A percentile compares a stretch with the other conserved stretches of the same genome.
phyloP scores from a whole-genome alignment of 1,140 invertebrate species.

The Planococcus citri region DNA sequence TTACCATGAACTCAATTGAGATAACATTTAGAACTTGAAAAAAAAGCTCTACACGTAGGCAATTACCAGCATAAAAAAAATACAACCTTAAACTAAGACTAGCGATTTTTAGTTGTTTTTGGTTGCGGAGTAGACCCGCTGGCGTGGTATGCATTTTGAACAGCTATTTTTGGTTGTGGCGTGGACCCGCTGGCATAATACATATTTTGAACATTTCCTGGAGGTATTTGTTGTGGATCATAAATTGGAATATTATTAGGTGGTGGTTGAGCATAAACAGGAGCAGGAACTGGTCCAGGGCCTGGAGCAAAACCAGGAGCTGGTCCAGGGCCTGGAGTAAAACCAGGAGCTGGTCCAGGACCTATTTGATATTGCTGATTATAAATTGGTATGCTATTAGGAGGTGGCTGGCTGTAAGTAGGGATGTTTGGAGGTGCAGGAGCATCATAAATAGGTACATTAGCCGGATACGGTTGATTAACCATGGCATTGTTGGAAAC shows the following conservation, averaged over 20 bases:
- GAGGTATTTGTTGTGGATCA: background rate
- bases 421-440: background rate
- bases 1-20: too few relatives aligned
- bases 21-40: too few relatives aligned
- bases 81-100: background rate
- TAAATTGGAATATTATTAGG: background rate
- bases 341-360: background rate
- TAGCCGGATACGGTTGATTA: background rate
- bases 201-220: too few relatives aligned
- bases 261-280: background rate
- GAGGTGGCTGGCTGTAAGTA: background rate
- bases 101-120: background rate
- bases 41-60: too few relatives aligned
- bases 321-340: background rate
- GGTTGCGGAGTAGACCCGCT: background rate
- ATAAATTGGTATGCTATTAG: constrained; percentile 5
- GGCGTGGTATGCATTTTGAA: background rate
- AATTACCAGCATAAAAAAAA: too few relatives aligned
- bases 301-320: background rate
- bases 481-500: background rate
- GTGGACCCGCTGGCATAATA: too few relatives aligned
- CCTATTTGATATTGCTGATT: background rate
- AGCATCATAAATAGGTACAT: background rate
- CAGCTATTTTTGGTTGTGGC: too few relatives aligned
- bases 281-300: background rate